Conservation (phyloP, 2,797 vertebrate species). For the Anabas testudineus region DNA sequence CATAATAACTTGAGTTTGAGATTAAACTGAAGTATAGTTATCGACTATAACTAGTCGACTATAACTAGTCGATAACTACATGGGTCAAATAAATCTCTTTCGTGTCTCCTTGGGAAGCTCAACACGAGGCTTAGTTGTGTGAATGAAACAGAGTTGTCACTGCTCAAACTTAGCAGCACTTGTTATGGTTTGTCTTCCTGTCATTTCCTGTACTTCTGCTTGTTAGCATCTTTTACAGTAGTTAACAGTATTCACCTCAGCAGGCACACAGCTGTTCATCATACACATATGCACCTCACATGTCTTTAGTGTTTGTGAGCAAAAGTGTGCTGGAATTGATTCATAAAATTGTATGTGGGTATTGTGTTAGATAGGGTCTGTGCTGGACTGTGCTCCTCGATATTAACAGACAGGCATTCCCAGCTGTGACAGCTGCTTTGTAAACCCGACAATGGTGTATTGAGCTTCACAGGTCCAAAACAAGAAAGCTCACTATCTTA, state of each 20-base stretch:
- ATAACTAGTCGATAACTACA: no score
- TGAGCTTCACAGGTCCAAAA: conserved; percentile 48
- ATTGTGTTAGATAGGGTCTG: conserved; percentile 34
- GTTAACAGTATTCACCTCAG: conserved; percentile 37
- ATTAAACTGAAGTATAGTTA: no score
- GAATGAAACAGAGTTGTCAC: conserved; percentile 47
- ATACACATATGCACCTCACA: neutral
- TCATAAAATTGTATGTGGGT: conserved; percentile 6
- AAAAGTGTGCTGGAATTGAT: conserved; percentile 6
- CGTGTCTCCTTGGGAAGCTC: neutral
- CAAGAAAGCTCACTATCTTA: conserved; percentile 14
- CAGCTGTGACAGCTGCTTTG: conserved; percentile 78
- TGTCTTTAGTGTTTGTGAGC: conserved; percentile 23
- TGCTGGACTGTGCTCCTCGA: conserved; percentile 20
- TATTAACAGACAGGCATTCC: conserved; percentile 52
- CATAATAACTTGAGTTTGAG: neutral
- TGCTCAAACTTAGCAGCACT: conserved; percentile 56
- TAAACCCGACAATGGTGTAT: conserved; percentile 60
- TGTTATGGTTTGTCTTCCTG: conserved; percentile 59
- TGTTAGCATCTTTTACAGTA: conserved; percentile 33
- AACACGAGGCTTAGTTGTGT: conserved; percentile 7
- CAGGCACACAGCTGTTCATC: conserved; percentile 66
- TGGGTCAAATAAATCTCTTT: conserved; percentile 5
- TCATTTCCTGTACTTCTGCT: conserved; percentile 46
- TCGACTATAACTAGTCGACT: no score